Base-by-base conservation (phyloP, 2,113 vertebrate species). In the Pleuronectes platessa region DNA sequence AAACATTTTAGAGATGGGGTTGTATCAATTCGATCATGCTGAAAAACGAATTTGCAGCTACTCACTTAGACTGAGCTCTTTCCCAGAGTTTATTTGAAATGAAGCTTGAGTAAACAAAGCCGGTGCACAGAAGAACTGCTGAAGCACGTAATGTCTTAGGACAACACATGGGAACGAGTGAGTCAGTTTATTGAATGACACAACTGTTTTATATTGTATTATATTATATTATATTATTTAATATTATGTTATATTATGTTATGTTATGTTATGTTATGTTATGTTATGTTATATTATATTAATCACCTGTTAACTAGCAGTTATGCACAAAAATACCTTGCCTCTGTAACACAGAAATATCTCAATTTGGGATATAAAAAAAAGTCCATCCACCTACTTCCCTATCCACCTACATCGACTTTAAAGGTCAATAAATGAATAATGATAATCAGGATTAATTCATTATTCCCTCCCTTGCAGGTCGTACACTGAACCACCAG, bases 401-500 rank as follows among this genome's bases (percentile, higher is more conserved):
- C 35, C 35, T 37, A 37, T 9, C 7, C 35, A 11, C 40, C 40
- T 42, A 42, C 40, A 42, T 17, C 17, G 45, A 47, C 45, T 15
- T 49, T 5, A 49, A 15, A 17, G 45, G 14, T 49, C 4, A 15
- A 49, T 18, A 49, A 18, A 23, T 55, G 8, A n/a, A 53, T 53
- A 8, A 18, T 53, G 10, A 42, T 20, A 18, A 51, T 7, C 6
- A 51, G 18, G 18, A 17, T 51, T 18, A 3, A 47, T 2, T 61
- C 14, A 13, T 71, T 10, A 21, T 42, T 55, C 8, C 0, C 18
- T 13, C 23, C 27, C 11, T 37, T 53, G 53, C 51, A 94, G 93
- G 79, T 23, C 68, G 71, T 53, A 70, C 70, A 5, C 21, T 97
- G 74, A 96, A 98, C 84, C 95, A 97, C 78, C 95, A 97, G 35